phyloP scores from a whole-genome alignment of 2,797 vertebrate genomes.

The Muscicapa striata region DNA sequence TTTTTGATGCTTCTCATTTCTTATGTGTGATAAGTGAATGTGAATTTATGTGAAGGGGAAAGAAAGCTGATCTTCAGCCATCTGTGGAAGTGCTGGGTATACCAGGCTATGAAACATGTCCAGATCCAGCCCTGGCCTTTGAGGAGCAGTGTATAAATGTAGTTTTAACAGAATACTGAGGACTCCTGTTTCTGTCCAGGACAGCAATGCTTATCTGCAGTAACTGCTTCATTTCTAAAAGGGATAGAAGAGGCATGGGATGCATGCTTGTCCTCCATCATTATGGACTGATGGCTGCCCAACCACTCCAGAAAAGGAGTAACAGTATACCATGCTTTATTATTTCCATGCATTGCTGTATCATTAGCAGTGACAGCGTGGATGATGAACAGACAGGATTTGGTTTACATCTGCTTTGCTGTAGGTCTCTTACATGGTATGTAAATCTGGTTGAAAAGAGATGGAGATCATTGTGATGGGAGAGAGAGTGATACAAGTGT shows the following conservation, averaged over 20 bases:
- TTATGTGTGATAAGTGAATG: neutral
- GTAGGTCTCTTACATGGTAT: neutral
- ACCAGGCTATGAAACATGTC: neutral
- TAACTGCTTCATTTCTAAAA: neutral
- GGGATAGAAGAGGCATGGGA: neutral
- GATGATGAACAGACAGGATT: neutral
- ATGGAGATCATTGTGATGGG: neutral
- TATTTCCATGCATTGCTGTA: neutral
- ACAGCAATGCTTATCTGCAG: neutral
- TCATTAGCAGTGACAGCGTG: neutral
- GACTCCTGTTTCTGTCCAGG: neutral
- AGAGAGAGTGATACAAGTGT: accelerated
- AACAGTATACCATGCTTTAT: neutral
- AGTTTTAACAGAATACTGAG: neutral
- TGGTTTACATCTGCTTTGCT: neutral
- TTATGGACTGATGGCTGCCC: neutral
- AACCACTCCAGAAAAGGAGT: neutral
- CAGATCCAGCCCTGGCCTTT: neutral
- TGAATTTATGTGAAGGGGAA: neutral
- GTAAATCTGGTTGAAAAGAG: neutral
- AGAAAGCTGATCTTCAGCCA: neutral
- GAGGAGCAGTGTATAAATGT: neutral
- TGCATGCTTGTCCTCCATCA: accelerated
- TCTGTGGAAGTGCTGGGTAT: neutral
- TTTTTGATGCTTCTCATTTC: neutral